phyloP scores from a whole-genome alignment of 1,140 invertebrate genomes.

The Halictus rubicundus region DNA sequence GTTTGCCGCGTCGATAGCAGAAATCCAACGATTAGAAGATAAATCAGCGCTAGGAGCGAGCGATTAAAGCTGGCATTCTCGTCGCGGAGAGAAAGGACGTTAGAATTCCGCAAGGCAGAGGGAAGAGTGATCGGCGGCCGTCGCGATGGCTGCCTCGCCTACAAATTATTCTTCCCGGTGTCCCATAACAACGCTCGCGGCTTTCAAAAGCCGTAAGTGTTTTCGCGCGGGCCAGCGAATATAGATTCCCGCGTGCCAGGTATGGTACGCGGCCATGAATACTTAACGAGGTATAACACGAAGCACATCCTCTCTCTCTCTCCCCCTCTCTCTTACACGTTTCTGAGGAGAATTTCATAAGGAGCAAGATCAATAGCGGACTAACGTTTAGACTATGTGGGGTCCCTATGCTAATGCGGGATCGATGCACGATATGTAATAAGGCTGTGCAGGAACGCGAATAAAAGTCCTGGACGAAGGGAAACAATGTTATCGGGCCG shows the following conservation, averaged over 20 bases:
- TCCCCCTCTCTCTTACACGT: background rate
- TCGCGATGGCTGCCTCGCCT: too few species aligned
- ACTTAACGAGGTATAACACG: constrained; percentile 32
- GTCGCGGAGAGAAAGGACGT: too few species aligned
- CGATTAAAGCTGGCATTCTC: too few species aligned
- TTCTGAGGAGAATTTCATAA: constrained; percentile 41
- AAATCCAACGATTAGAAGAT: too few species aligned
- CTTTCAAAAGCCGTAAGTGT: too few species aligned
- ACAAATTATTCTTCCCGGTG: too few species aligned
- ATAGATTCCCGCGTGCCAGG: constrained; percentile 1
- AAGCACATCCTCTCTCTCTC: constrained; percentile 5
- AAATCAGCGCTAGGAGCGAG: too few species aligned
- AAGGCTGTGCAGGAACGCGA: constrained; percentile 42
- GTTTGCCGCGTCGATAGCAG: too few species aligned
- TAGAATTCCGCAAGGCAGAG: too few species aligned
- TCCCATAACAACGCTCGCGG: too few species aligned
- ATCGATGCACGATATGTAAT: constrained; percentile 54
- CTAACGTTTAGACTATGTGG: constrained; percentile 9
- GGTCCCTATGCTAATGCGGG: constrained; percentile 52
- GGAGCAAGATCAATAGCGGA: constrained; percentile 49
- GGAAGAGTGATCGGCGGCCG: too few species aligned
- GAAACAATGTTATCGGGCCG: constrained; percentile 72
- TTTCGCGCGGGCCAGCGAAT: background rate
- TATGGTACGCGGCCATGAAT: constrained; percentile 20
- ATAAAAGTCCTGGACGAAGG: constrained; percentile 66